Base-by-base conservation (phyloP, 2,113 vertebrate species). In the Pollachius pollachius region DNA sequence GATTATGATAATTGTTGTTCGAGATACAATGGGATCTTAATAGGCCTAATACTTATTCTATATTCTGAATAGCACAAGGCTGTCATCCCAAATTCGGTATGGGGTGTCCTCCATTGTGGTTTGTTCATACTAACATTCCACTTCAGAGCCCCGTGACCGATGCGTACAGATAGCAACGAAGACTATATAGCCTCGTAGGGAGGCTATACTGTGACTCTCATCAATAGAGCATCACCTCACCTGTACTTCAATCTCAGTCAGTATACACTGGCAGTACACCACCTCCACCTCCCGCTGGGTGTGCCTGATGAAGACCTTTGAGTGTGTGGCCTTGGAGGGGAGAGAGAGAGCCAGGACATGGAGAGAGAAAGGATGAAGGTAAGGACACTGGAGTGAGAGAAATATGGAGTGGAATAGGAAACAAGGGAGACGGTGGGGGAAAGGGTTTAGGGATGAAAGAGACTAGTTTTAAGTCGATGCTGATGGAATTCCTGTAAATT, bases 261-360 rank as follows among this genome's bases (percentile, higher is more conserved):
- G 69, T 41, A 17, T 13, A 56, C 72, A 67, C 67, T 48, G 41
- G 41, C 41, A 48, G 41, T 48, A 9, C 11, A 48, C 41, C 41
- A 13, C 9, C 41, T 12, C 41, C 41, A 6, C 41, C 41, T 75
- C 65, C 13, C 13, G 18, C 76, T 68, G 72, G 18, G 67, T 64
- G 74, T 71, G 65, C 19, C 78, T 23, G 77, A 78, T 78, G 71
- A 68, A 15, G 69, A 69, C 56, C 75, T 87, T 84, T 89, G 82
- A 88, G 86, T 83, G 80, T 74, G 73, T 75, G 70, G 61, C 75
- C 1, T 52, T 68, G 13, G 12, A 57, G 23, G 15, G 16, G 65
- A 66, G 16, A 66, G 41, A 54, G 52, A 17, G 6, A 30, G 16
- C n/a, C 19, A 13, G 15, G 30, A 13, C 9, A 21, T 3, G 16